Base-by-base conservation (phyloP, 2,797 vertebrate species). In the Diplodus sargus region DNA sequence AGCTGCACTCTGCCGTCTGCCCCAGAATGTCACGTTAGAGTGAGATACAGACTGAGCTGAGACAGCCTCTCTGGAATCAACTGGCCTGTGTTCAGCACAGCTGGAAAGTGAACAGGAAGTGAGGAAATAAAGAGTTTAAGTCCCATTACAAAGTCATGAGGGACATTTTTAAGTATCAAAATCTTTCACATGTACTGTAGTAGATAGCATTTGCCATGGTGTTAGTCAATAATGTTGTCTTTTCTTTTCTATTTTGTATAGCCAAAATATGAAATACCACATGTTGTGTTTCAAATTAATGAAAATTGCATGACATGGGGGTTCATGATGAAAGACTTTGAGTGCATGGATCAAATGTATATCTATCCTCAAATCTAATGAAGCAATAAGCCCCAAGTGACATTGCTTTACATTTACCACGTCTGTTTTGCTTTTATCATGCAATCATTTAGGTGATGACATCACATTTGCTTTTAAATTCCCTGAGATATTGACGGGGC, bases 21-120 rank as follows among this genome's bases (percentile, higher is more conserved):
- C 88, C 83, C 85, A 90, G 89, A 92, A 93, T 91, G 85, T 92
- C 86, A 83, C 91, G 91, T 88, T 51, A 57, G 68, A 90, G 89
- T 91, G 92, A 90, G 89, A 89, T 39, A 51, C 83, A 84, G 89
- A 87, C 88, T 57, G 76, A 85, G 75, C 83, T 72, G 84, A 90
- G 84, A 89, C 83, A 85, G 85, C 74, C 70, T 78, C 53, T 78
- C 86, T 61, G 48, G 79, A 62, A 76, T 74, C 75, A 75, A 69
- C 60, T 88, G 90, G 89, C 83, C 58, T 70, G 66, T 43, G 69
- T 78, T 81, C 85, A 89, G n/a, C 86, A 81, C 86, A 87, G 81
- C 84, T 87, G 82, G 80, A 81, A 59, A 78, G 47, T 64, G 63
- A 67, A 72, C 79, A 90, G 87, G 85, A 92, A 91, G 89, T 79